Evolutionary conservation across 2,888 invertebrate genomes (phyloP).

Genomic region (Callyntrura sp.): DNA sequence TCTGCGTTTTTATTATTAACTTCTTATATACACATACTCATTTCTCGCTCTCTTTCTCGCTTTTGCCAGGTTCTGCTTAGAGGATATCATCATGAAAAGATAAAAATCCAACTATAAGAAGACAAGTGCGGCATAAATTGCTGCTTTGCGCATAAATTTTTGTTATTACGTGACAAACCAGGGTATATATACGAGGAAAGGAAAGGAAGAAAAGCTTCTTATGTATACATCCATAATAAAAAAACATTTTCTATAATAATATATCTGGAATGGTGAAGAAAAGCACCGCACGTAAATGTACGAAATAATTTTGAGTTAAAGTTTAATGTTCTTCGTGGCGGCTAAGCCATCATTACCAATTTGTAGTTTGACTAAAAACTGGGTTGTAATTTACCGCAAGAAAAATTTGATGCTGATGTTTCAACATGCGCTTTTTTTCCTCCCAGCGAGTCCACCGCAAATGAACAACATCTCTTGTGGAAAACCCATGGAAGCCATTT

Average conservation of each 20-base stretch:
- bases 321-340: slow-evolving; percentile 25
- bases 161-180: slow-evolving; percentile 64
- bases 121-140: slow-evolving; percentile 18
- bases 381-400: not conserved
- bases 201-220: slow-evolving; percentile 8
- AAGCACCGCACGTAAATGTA: not conserved
- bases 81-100: slow-evolving; percentile 10
- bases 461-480: not conserved
- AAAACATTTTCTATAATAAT: not conserved
- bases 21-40: slow-evolving; percentile 48
- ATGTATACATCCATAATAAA: not conserved
- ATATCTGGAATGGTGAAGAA: not conserved
- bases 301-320: slow-evolving; percentile 6
- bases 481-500: not conserved
- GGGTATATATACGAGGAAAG: not conserved
- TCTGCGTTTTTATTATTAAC: slow-evolving; percentile 50
- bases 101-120: slow-evolving; percentile 24
- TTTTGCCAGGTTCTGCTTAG: not conserved
- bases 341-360: slow-evolving; percentile 57
- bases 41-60: slow-evolving; percentile 1
- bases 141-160: slow-evolving; percentile 56
- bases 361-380: slow-evolving; percentile 27
- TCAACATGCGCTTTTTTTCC: not conserved
- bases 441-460: too few species aligned
- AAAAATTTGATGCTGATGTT: slow-evolving; percentile 19